A percentile compares a stretch with the other conserved stretches of the same genome.
Conservation (phyloP, 1,140 invertebrate species). For the Zaprionus vittiger region DNA sequence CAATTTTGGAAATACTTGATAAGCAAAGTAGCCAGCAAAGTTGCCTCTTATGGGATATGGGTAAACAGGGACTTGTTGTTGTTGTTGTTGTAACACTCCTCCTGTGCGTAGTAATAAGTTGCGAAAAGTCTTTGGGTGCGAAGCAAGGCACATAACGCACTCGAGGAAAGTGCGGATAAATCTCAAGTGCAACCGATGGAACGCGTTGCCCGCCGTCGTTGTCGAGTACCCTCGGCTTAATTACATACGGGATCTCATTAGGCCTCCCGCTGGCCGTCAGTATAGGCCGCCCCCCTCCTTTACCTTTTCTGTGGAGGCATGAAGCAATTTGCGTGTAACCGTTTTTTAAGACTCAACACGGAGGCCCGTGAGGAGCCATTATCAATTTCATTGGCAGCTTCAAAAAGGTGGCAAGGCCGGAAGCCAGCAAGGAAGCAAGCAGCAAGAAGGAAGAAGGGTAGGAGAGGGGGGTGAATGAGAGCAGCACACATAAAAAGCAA, state of each 20-base stretch:
- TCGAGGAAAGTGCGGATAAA: constrained; percentile 19
- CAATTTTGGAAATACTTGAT: background rate
- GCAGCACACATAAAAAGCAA: constrained; percentile 9
- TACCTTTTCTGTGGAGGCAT: background rate
- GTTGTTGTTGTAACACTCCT: background rate
- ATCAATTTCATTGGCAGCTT: constrained; percentile 61
- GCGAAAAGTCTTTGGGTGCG: constrained; percentile 6
- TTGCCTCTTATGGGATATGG: background rate
- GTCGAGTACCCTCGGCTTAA: constrained; percentile 25
- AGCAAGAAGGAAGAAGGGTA: background rate
- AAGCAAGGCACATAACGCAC: background rate
- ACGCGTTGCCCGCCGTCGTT: background rate
- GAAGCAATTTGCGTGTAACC: constrained; percentile 58
- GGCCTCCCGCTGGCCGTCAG: constrained; percentile 13
- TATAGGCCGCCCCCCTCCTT: background rate
- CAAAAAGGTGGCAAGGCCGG: constrained; percentile 1
- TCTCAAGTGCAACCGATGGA: constrained; percentile 5
- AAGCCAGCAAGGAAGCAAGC: background rate
- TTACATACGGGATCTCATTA: constrained; percentile 45
- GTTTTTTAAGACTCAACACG: constrained; percentile 36
- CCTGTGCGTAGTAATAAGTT: background rate
- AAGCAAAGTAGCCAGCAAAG: background rate
- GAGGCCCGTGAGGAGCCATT: constrained; percentile 60
- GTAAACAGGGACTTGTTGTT: background rate
- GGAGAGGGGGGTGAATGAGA: background rate